Evolutionary conservation across 64 coral and sea anemone genomes (phyloP), one percentile per base, ranked within the genome.

Genomic region (Pocillopora damicornis): DNA sequence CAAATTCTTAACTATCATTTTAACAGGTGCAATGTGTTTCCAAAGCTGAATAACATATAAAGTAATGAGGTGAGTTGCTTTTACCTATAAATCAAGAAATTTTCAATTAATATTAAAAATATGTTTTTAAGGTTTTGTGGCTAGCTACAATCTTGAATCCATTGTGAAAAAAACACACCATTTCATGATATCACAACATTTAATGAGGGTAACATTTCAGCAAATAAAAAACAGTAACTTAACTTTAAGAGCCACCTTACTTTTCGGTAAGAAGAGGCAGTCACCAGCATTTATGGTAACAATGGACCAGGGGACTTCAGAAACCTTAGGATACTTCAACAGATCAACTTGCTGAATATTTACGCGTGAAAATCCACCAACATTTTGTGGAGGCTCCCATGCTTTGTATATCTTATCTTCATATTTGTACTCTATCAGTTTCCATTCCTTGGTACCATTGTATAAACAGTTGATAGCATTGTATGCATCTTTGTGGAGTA

Each of bases 371-470:
- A 87, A 98, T 0, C 96, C 96, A 30, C 96, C 96, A 63, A 98
- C 89, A 78, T 91, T 89, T 62, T 92, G 51, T 22, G 86, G 92
- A 75, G 96, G 96, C 59, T 98, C 95, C 95, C 95, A 98, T 11
- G 95, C 95, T 35, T 98, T 98, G 79, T 98, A 98, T 61, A 98
- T 94, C 83, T 89, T 92, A 72, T 95, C 87, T 83, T 98, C 96
- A 80, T 98, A 88, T 86, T 98, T 95, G 83, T 90, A 98, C 56
- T 95, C 88, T 90, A 98, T 95, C 88, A 98, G 68, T 71, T 98
- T 98, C 96, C 96, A 98, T 67, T 94, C 79, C 73, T 98, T 98
- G 35, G 93, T 98, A 16, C 96, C 96, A 92, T 98, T 98, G 35
- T 85, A 90, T 74, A 98, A 86, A 66, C 96, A 98, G 60, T 98